Evolutionary conservation across 1,140 invertebrate genomes (phyloP).

Genomic region (Trialeurodes vaporariorum): DNA sequence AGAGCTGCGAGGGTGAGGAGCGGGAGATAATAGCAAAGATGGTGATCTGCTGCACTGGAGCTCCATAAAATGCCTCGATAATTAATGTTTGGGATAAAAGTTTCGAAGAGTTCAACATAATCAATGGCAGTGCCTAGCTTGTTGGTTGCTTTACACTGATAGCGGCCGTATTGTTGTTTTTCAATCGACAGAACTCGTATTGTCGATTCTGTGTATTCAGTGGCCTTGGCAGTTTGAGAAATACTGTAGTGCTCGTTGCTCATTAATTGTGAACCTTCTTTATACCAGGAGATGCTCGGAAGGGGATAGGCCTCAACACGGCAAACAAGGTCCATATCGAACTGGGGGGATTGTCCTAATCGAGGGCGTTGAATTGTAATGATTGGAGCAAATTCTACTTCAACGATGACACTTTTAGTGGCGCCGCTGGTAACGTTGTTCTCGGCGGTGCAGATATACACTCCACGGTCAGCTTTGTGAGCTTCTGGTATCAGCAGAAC

Average conservation of each 20-base stretch:
- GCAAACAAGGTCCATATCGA: constrained; percentile 84
- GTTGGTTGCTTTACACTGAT: too few species aligned
- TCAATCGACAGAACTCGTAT: too few species aligned
- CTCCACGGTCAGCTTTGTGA: constrained; percentile 79
- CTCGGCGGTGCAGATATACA: constrained; percentile 87
- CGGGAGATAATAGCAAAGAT: too few species aligned
- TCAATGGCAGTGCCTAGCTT: too few species aligned
- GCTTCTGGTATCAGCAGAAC: constrained; percentile 63
- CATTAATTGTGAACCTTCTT: constrained; percentile 58
- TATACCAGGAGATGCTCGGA: constrained; percentile 75
- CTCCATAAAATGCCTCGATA: too few species aligned
- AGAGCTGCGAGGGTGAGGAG: too few species aligned
- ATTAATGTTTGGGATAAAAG: too few species aligned
- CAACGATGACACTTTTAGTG: constrained; percentile 71
- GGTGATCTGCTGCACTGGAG: too few species aligned
- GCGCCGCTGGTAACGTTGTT: constrained; percentile 77
- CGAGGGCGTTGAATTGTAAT: constrained; percentile 67
- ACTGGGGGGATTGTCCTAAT: constrained; percentile 76
- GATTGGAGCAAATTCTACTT: constrained; percentile 77
- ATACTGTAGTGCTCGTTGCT: constrained; percentile 87
- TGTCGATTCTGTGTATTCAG: too few species aligned
- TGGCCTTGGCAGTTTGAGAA: too few species aligned
- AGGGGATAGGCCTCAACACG: constrained; percentile 85
- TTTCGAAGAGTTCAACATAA: too few species aligned
- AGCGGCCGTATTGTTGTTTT: too few species aligned